phyloP scores from a whole-genome alignment of 92 coral and sea anemone species.

The Epizoanthus illoricatus region DNA sequence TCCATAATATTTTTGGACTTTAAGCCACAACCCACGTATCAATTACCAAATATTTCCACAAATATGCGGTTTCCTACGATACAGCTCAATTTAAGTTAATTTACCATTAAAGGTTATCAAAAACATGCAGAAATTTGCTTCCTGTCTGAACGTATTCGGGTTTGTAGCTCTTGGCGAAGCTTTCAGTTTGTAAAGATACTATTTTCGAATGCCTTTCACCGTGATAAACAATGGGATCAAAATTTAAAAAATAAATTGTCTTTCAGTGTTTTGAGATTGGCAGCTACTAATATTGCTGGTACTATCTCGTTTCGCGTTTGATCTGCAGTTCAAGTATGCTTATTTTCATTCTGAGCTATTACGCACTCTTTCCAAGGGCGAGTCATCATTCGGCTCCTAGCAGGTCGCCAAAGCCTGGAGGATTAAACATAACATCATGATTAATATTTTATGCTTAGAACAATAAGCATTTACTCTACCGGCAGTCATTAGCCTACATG shows the following conservation, averaged over 20 bases:
- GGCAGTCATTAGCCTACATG: background rate
- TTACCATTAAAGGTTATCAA: slow-evolving; percentile 10
- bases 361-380: background rate
- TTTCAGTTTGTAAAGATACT: background rate
- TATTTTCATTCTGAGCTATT: background rate
- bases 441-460: background rate
- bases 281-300: no score
- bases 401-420: background rate
- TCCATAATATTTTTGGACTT: slow-evolving; percentile 3
- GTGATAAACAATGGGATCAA: no score
- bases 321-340: no score
- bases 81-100: background rate
- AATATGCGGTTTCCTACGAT: background rate
- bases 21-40: background rate
- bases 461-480: background rate
- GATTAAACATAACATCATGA: background rate
- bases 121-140: background rate
- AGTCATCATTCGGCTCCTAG: background rate
- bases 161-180: background rate
- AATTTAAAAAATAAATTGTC: no score
- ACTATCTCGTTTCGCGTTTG: no score
- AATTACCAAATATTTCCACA: background rate
- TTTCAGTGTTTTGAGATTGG: no score
- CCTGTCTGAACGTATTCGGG: background rate
- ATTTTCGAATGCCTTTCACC: no score